Evolutionary conservation across 2,797 vertebrate genomes (phyloP).

Genomic region (Morus bassanus): DNA sequence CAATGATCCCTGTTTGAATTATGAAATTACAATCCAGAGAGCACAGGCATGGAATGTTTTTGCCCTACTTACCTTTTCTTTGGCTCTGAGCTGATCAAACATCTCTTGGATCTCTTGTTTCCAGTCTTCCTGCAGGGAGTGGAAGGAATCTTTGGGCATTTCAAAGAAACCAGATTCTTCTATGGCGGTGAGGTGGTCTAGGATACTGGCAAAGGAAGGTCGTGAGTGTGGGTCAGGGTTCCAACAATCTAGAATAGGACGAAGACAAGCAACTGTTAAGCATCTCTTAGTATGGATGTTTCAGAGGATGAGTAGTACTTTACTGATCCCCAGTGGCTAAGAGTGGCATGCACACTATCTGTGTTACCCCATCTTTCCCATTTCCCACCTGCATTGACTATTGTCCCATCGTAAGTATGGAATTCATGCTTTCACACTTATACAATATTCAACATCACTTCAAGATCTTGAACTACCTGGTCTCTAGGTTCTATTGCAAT

Average conservation of each 20-base stretch:
- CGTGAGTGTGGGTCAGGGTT: slow-evolving; percentile 89
- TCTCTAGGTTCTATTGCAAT: neutral
- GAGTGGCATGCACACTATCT: neutral
- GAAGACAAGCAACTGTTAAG: slow-evolving; percentile 7
- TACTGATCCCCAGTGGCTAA: slow-evolving; percentile 59
- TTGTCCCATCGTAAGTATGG: neutral
- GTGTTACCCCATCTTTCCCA: neutral
- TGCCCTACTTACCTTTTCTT: slow-evolving; percentile 87
- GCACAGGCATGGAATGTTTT: neutral
- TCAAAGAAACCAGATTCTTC: slow-evolving; percentile 98
- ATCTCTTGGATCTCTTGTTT: slow-evolving; percentile 98
- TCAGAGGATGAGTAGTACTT: neutral
- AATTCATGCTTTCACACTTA: neutral
- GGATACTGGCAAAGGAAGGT: slow-evolving; percentile 86
- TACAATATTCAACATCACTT: neutral
- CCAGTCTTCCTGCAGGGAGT: slow-evolving; percentile 97
- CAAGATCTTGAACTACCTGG: neutral
- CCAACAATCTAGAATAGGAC: slow-evolving; percentile 87
- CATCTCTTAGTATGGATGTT: neutral
- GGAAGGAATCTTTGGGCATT: slow-evolving; percentile 96
- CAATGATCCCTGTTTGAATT: neutral
- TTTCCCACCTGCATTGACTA: neutral
- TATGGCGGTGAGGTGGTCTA: slow-evolving; percentile 92
- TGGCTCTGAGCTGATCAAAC: slow-evolving; percentile 96
- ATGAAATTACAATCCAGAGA: neutral